Evolutionary conservation across 1,140 invertebrate species (phyloP).

Genomic region (Eufriesea mexicana): DNA sequence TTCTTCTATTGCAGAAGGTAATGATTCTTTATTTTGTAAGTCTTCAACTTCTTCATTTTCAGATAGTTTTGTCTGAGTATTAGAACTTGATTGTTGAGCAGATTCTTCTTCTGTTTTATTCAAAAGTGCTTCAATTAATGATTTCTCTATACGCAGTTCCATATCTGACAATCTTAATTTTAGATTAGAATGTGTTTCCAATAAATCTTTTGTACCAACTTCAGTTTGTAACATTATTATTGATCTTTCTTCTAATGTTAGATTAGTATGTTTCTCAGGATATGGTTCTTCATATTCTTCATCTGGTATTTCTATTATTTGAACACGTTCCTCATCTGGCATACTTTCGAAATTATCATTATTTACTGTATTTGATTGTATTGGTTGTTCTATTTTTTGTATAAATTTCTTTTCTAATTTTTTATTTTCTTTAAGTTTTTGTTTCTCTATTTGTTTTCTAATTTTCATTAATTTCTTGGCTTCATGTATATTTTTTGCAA

Average conservation of each 20-base stretch:
- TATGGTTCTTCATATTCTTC: constrained; percentile 79
- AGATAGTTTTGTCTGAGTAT: constrained; percentile 13
- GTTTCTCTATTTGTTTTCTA: constrained; percentile 84
- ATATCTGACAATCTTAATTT: constrained; percentile 59
- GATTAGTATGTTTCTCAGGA: constrained; percentile 69
- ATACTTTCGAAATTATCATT: constrained; percentile 60
- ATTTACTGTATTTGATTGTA: constrained; percentile 11
- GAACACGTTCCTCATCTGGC: constrained; percentile 79
- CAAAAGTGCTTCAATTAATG: constrained; percentile 71
- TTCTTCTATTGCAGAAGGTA: background rate
- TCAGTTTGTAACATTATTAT: constrained; percentile 71
- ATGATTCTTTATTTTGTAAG: constrained; percentile 9
- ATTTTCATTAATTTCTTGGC: constrained; percentile 85
- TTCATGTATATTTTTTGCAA: constrained; percentile 85
- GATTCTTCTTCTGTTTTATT: constrained; percentile 49
- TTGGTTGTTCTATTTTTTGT: constrained; percentile 30
- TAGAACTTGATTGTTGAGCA: background rate
- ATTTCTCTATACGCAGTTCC: constrained; percentile 60
- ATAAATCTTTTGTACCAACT: constrained; percentile 52
- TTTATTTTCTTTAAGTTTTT: constrained; percentile 82
- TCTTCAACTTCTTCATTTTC: background rate
- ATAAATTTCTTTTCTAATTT: constrained; percentile 63
- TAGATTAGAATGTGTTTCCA: constrained; percentile 30
- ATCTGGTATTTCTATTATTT: constrained; percentile 79
- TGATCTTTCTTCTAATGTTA: constrained; percentile 74